Base-by-base conservation (phyloP, 2,797 vertebrate species). In the Sebastes minor region DNA sequence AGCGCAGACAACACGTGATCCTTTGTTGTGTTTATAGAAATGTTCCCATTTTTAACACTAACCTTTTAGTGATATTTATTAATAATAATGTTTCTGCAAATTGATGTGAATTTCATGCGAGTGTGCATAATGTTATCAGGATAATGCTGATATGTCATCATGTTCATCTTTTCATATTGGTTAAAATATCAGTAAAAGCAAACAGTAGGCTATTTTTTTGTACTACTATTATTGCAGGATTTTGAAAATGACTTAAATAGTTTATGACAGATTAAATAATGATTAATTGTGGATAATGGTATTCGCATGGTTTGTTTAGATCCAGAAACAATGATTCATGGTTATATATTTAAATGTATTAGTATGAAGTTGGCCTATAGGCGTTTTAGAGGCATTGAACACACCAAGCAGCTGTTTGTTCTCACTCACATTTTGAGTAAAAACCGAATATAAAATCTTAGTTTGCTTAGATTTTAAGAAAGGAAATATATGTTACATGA, bases 401-500 rank as follows among this genome's bases (percentile, higher is more conserved):
- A 46, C 42, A 46, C 16, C 23, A 25, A 4, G 22, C 9, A 68
- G 52, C 14, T 23, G 27, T 12, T 22, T 49, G 23, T 49, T 60
- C 30, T 20, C 8, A 71, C 11, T 18, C 4, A 28, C 16, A 1
- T 7, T 3, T 16, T 22, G 9, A 64, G 30, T n/a, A 46, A 42
- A 65, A 30, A 13, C 2, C 11, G 27, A 52, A 25, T 32, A 52
- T 14, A 30, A 49, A 12, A 1, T 1, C 4, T 52, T 20, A 9
- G 11, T 61, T 49, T 22, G 10, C 52, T 57, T 22, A 7, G 5
- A 56, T 38, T 53, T 61, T n/a, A 25, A 52, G 20, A 14, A 16
- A 6, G 14, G 1, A 13, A 57, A 27, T n/a, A 10, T 28, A 4
- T 57, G 53, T 57, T 0, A 25, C 0, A 20, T 1, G 14, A 1